Evolutionary conservation across 2,888 invertebrate species (phyloP).

Genomic region (Mystacides longicornis): DNA sequence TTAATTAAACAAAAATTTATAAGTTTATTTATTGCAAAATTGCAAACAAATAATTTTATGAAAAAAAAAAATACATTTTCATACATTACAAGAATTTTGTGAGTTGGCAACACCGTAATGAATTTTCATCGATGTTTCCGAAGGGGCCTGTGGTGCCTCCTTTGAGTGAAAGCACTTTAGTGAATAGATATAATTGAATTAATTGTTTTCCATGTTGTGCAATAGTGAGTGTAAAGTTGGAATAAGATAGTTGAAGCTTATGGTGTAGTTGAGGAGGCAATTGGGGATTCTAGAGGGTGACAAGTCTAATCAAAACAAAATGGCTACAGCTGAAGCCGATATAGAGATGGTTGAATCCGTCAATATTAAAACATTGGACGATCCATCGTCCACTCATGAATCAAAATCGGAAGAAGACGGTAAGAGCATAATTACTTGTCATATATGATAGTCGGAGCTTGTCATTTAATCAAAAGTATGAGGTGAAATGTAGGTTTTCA

Average conservation of each 20-base stretch:
- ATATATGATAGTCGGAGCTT: background rate
- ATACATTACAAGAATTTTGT: too few species aligned
- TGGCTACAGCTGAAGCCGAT: constrained; percentile 21
- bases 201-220: constrained; percentile 15
- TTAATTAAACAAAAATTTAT: too few species aligned
- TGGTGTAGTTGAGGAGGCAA: constrained; percentile 13
- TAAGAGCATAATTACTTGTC: background rate
- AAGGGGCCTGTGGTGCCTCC: constrained; percentile 15
- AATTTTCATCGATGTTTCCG: constrained; percentile 25
- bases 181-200: constrained; percentile 18
- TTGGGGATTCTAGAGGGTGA: constrained; percentile 15
- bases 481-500: background rate
- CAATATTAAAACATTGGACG: constrained; percentile 22
- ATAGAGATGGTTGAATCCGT: constrained; percentile 22
- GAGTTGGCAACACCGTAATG: constrained; percentile 11
- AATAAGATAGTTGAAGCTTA: constrained; percentile 15
- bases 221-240: constrained; percentile 13
- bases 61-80: too few species aligned
- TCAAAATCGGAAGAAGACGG: constrained; percentile 25
- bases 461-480: background rate
- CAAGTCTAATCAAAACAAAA: constrained; percentile 16
- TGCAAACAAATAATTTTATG: too few species aligned
- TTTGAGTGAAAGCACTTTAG: constrained; percentile 19
- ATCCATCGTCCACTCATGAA: constrained; percentile 22
- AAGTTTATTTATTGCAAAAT: too few species aligned